Conservation (phyloP, 2,113 vertebrate species). For the Hypomesus transpacificus region DNA sequence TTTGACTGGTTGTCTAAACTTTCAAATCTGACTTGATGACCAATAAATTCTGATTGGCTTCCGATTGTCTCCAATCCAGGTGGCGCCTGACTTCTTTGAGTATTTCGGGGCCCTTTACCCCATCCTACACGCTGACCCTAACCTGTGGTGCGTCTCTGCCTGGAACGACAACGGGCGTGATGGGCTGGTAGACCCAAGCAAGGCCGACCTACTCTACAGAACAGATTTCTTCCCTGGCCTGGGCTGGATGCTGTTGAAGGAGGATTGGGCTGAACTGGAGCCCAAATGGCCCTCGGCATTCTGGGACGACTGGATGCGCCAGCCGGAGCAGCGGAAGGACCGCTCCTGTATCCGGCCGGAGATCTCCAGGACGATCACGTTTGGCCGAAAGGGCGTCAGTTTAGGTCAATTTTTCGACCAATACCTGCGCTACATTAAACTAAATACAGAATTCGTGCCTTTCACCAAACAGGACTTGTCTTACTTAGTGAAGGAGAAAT, state of each 20-base stretch:
- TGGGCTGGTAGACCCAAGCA: constrained; percentile 75
- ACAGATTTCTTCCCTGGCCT: constrained; percentile 94
- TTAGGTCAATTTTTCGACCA: constrained; percentile 96
- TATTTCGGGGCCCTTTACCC: constrained; percentile 88
- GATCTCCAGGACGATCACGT: constrained; percentile 88
- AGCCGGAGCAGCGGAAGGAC: constrained; percentile 81
- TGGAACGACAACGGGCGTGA: constrained; percentile 96
- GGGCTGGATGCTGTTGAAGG: constrained; percentile 85
- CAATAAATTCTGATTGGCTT: neutral
- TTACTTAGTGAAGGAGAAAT: constrained; percentile 77
- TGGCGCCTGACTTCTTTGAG: constrained; percentile 91
- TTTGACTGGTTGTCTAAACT: neutral
- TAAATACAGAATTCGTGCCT: constrained; percentile 91
- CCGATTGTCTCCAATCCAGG: constrained; percentile 50
- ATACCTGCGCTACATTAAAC: constrained; percentile 91
- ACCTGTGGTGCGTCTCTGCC: constrained; percentile 88
- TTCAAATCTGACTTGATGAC: neutral
- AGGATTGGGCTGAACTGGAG: constrained; percentile 88
- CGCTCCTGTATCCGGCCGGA: constrained; percentile 89
- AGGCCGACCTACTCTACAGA: constrained; percentile 79
- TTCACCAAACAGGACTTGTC: constrained; percentile 84
- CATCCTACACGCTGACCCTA: constrained; percentile 71
- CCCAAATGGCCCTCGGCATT: constrained; percentile 93
- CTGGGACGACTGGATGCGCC: constrained; percentile 97
- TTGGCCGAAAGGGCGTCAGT: constrained; percentile 92